Base-by-base conservation (phyloP, 2,797 vertebrate genomes). In the Selene dorsalis region DNA sequence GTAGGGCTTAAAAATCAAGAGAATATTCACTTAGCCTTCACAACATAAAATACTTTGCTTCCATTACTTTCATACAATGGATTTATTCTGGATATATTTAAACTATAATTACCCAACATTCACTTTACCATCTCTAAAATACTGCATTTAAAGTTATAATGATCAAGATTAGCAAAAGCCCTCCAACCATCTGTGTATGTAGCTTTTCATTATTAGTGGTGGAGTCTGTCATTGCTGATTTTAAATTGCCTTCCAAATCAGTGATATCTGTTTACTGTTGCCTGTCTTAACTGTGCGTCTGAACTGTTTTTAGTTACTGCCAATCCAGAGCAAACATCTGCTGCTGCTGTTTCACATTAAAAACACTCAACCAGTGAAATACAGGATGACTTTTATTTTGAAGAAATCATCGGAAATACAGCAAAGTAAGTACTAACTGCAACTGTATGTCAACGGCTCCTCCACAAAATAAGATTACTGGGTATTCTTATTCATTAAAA, bases 1-100 rank as follows among this genome's bases (percentile, higher is more conserved):
- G 56, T 24, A 55, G 52, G 8, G 56, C 66, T 55, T 57, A 56
- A 73, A 81, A 53, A 41, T 24, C 13, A 41, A 73, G 50, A 50
- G 55, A 35, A 48, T 39, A 65, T 65, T 63, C 60, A 82, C 52
- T 30, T 4, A 4, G 58, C 61, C 62, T 62, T 45, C 3, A 58
- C 53, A 18, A 18, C 43, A 47, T 18, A 43, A 43, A 43, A 43
- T 16, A 43, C 11, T 41, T 41, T 16, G 48, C 24, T 66, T 60
- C 55, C 60, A 38, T 28, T 24, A 66, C 38, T 59, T 47, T 17
- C 28, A 67, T 14, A 77, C 38, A 67, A 20, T 28, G 26, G 6
- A n/a, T 43, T 43, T 11, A 56, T 73, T 75, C 43, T 56, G 14
- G 41, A 43, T 14, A 38, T 1, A 2, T 6, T 38, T 38, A 38